Evolutionary conservation across 2,113 vertebrate species (phyloP), one percentile per base, ranked within the genome.

Genomic region (Aegotheles bennettii): DNA sequence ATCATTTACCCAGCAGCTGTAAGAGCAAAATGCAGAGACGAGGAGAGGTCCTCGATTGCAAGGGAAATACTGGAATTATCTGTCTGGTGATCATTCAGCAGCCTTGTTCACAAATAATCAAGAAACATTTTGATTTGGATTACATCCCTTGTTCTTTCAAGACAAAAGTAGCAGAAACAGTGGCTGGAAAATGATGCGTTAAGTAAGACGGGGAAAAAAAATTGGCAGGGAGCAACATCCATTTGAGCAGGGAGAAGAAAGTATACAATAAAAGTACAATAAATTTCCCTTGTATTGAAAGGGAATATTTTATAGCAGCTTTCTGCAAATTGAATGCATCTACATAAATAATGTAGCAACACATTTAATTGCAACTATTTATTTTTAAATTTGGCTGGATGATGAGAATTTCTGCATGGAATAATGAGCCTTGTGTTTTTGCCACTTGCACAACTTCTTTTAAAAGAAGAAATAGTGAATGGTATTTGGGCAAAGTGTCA

Each of bases 341-440:
- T 94, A 69, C 84, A 92, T 95, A 94, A 96, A 95, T 94, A 94
- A 91, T 43, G 25, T 79, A 91, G 57, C 2, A 0, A 82, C 93
- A 79, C 53, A 73, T 94, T 92, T 96, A 96, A 96, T 95, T 94
- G 84, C 84, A 89, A 80, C 86, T 91, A 63, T 92, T 96, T 96
- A 73, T 95, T 96, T 94, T 92, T 85, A 83, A 91, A 85, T 94
- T 90, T 94, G 83, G 31, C 90, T 95, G 69, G 57, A 31, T 92
- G 83, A 74, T 31, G 80, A 89, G 51, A 61, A 82, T 82, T 92
- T 92, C 79, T 79, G 36, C 6, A 3, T 0, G 0, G 69, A 90
- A 82, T 84, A 89, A 93, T 53, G 64, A 96, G 89, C 23, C 36
- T 76, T 60, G 36, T 77, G 38, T 24, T 84, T 88, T 84, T 86